Conservation (phyloP, 2,797 vertebrate species). For the Megalops cyprinoides region DNA sequence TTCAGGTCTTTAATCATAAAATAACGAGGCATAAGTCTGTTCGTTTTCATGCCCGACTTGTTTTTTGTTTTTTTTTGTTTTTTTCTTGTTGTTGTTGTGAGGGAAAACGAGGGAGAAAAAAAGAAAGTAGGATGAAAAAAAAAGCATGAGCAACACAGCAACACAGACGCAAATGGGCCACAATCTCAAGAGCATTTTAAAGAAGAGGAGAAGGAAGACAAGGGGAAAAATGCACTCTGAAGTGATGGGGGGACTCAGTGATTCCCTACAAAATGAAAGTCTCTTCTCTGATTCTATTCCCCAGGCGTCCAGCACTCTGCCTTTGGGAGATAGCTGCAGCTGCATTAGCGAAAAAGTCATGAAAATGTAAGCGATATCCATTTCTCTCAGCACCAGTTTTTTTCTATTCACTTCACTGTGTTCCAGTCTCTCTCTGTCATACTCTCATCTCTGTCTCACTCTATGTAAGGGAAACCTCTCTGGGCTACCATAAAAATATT, state of each 20-base stretch:
- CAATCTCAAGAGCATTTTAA: constrained; percentile 58
- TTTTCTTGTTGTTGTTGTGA: constrained; percentile 34
- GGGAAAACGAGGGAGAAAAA: constrained; percentile 41
- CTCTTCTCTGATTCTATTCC: constrained; percentile 57
- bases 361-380: constrained; percentile 63
- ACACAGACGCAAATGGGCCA: constrained; percentile 65
- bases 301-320: constrained; percentile 61
- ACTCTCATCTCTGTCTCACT: too few species aligned
- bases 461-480: neutral
- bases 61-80: constrained; percentile 31
- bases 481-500: neutral
- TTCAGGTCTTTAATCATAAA: constrained; percentile 28
- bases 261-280: constrained; percentile 64
- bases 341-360: constrained; percentile 64
- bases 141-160: constrained; percentile 56
- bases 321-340: constrained; percentile 58
- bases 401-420: too few species aligned
- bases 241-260: constrained; percentile 60
- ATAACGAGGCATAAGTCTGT: neutral
- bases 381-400: neutral
- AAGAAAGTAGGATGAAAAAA: constrained; percentile 49
- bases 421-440: constrained; percentile 12
- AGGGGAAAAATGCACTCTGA: constrained; percentile 43
- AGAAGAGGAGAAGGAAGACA: constrained; percentile 67
- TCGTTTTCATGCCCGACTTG: neutral